Evolutionary conservation across 2,888 invertebrate genomes (phyloP), one percentile per base, ranked within the genome.

Genomic region (Eretmocerus hayati): DNA sequence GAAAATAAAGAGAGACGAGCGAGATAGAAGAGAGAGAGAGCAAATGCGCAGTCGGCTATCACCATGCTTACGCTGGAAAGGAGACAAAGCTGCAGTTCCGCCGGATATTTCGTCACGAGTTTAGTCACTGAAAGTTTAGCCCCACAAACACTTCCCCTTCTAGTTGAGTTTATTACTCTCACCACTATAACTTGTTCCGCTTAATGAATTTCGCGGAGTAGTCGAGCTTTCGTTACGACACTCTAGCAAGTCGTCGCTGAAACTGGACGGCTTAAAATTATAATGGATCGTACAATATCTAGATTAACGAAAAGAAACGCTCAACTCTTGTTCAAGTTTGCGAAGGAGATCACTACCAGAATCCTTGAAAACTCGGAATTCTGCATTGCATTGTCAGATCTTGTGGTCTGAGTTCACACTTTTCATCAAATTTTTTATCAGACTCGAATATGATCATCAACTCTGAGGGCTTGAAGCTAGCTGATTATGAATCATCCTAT

Each of bases 141-240:
- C 38, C 44, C 19, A 38, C 38, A 53, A 15, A 38, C 42, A 50
- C 38, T 52, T 46, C 46, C 44, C 46, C 23, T 46, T 46, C 46
- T 30, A 35, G 50, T 53, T 50, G 46, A 53, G 44, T 53, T 47
- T 50, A 53, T 53, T 46, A 50, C 52, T 42, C 23, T 22, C 46
- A 31, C 46, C 40, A 26, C 15, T 18, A 30, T 36, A 45, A 50
- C 42, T 53, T 43, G 48, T 48, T 51, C 41, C 42, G 46, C 33
- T 22, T 51, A 50, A 54, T 54, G 48, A 54, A 54, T 51, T 54
- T 42, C 43, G 43, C 42, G 15, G 35, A 36, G 40, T 37, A 23
- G 46, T 43, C 39, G 40, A 30, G 39, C 21, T 48, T 42, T 42
- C 42, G 46, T 36, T 48, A 46, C 31, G 31, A 35, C 21, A 13